Base-by-base conservation (phyloP, 2,888 invertebrate species). In the Caenorhabditis drosophilae region DNA sequence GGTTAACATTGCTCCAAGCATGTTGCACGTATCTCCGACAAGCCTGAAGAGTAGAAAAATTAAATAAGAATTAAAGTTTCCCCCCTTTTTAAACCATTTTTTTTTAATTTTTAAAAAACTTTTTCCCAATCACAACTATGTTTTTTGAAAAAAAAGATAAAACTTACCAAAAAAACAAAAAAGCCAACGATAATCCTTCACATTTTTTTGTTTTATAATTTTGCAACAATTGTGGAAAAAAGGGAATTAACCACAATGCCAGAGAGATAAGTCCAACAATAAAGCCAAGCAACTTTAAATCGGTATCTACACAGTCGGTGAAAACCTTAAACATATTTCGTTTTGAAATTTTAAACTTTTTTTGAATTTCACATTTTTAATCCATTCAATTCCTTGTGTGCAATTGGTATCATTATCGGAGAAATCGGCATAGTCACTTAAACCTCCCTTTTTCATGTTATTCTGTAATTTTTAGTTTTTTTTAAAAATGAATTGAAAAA, bases 271-370 rank as follows among this genome's bases (percentile, higher is more conserved):
- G 46, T 9, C 80, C 80, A 23, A 74, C 73, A 89, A 90, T 58
- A 87, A 89, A 15, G 87, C 85, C 51, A 74, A 70, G 64, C 90
- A 84, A 27, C 87, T 86, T 47, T 86, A 84, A 84, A 18, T 77
- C 68, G 0, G 75, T 77, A 52, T 77, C 77, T 16, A 77, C 77
- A 44, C 77, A 77, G 38, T 77, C 77, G 3, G 70, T 54, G 64
- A 77, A 77, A 2, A 73, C 52, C 76, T 76, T 53, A 35, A 62
- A 57, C 9, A 16, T 26, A 7, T 38, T 15, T 7, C 4, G 34
- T 12, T 34, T 7, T n/a, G 12, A 31, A 31, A 12, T 31, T 31
- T 31, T 15, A 40, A 6, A 40, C 15, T 47, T 47, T 47, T 34
- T 34, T 22, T 11, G 7, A 54, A 50, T 49, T 60, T 52, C 22